Percentiles rank a stretch among this genome's conserved stretches.
These are phyloP conservation scores for Periophthalmodon schlosseri DNA, from an alignment of 2,113 vertebrate genomes.

Conservation along the genomic window DNA sequence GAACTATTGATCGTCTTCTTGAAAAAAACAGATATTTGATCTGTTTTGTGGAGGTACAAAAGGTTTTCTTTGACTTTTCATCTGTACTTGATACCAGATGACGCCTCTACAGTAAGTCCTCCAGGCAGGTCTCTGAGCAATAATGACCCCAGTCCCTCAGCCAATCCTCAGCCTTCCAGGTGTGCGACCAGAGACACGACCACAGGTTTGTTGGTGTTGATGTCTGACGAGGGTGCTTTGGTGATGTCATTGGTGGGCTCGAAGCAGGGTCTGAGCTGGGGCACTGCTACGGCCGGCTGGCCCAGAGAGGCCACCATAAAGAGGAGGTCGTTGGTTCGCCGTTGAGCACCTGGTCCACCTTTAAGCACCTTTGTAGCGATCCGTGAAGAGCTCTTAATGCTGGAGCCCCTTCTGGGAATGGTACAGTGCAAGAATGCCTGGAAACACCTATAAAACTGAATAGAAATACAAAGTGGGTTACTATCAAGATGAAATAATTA, in stretches of 20 bases:
- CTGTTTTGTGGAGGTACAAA: background rate
- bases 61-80: slow-evolving; percentile 4
- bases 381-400: slow-evolving; percentile 68
- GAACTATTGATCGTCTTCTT: background rate
- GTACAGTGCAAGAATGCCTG: slow-evolving; percentile 70
- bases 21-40: background rate
- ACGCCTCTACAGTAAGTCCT: slow-evolving; percentile 21
- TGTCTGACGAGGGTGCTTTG: slow-evolving; percentile 43
- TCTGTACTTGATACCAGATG: slow-evolving; percentile 8
- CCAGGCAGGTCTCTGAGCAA: slow-evolving; percentile 8
- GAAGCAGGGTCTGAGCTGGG: slow-evolving; percentile 35
- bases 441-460: slow-evolving; percentile 84
- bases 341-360: slow-evolving; percentile 20
- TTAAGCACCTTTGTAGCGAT: slow-evolving; percentile 53
- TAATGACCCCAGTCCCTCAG: slow-evolving; percentile 8
- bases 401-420: slow-evolving; percentile 53
- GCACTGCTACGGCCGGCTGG: slow-evolving; percentile 26
- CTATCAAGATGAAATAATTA: background rate
- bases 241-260: slow-evolving; percentile 41
- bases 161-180: slow-evolving; percentile 42
- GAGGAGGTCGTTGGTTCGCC: slow-evolving; percentile 45
- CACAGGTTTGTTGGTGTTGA: slow-evolving; percentile 32
- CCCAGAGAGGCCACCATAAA: slow-evolving; percentile 68
- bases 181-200: slow-evolving; percentile 61
- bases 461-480: slow-evolving; percentile 23